Base-by-base conservation (phyloP, 1,140 invertebrate genomes). In the Thereuonema tuberculata region DNA sequence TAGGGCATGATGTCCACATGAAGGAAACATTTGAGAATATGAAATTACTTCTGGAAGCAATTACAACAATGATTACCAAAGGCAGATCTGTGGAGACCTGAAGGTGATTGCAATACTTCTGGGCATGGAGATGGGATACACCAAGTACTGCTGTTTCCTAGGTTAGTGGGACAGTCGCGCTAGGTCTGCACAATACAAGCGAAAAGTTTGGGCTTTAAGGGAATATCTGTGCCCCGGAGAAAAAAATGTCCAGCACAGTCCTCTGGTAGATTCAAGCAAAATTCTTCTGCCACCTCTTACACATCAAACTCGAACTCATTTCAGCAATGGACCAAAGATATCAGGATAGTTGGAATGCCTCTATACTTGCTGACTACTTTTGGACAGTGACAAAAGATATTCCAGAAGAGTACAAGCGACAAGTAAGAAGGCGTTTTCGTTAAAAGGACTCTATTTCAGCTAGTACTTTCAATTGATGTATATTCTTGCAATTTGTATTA, bases 71-170 rank as follows among this genome's bases (percentile, higher is more conserved):
- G 43, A 12, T 52, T 25, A 52, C n/a, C 24, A 25, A 52, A 56
- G 47, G 56, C 31, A 62, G 15, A 53, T 61, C 37, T 61, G 59
- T 62, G 59, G 61, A 15, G 43, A 62, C 47, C 20, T 62, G 26
- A 61, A 61, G 29, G 57, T 61, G 3, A 62, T 62, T 54, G 61
- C 15, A 3, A 21, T 64, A 47, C 29, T 64, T 3, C 53, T 64
- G 12, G 59, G 62, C 17, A 47, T 61, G 46, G 63, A 64, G 52
- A 14, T 52, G 23, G 59, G 48, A 2, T 59, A 49, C 48, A 64
- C 48, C 49, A 64, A 65, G 43, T 56, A 58, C 21, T 53, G 59
- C 49, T 64, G 60, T 61, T 64, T 64, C 55, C 53, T 61, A 15
- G 57, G 59, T 46, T 23, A 47, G 53, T 64, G 63, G 59, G 54